phyloP scores from a whole-genome alignment of 2,888 invertebrate genomes.

The Nemapogon koenigi region DNA sequence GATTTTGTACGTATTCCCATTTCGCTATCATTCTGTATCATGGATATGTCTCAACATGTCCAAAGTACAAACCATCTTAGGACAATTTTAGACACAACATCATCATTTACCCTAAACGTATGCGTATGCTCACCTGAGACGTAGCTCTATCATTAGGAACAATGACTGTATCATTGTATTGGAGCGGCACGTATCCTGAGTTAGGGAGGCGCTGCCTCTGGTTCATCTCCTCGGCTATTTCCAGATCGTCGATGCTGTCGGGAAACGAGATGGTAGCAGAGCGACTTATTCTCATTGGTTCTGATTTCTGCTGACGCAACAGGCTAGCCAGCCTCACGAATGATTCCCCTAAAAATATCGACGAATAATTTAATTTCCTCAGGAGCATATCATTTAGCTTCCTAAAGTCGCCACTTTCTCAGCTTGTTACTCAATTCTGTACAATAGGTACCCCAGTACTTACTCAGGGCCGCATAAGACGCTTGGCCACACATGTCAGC shows the following conservation, averaged over 20 bases:
- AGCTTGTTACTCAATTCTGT: no score
- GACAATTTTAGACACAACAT: neutral
- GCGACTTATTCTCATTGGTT: conserved; percentile 31
- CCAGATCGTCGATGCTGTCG: conserved; percentile 32
- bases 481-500: no score
- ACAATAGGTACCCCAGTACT: no score
- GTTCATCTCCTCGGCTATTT: conserved; percentile 30
- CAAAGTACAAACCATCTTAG: no score
- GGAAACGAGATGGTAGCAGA: conserved; percentile 36
- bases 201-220: conserved; percentile 21
- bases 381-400: no score
- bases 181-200: conserved; percentile 9
- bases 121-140: conserved; percentile 30
- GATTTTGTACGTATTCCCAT: no score
- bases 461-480: no score
- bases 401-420: no score
- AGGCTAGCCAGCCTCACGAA: conserved; percentile 46
- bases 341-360: conserved; percentile 39
- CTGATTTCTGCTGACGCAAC: conserved; percentile 26
- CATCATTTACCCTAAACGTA: neutral
- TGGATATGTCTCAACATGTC: no score
- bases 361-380: no score
- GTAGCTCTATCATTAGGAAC: conserved; percentile 29
- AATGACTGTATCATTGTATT: conserved; percentile 30
- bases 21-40: no score